These are phyloP conservation scores for Nothocercus julius DNA, from an alignment of 2,113 vertebrate species.

Conservation along the genomic window DNA sequence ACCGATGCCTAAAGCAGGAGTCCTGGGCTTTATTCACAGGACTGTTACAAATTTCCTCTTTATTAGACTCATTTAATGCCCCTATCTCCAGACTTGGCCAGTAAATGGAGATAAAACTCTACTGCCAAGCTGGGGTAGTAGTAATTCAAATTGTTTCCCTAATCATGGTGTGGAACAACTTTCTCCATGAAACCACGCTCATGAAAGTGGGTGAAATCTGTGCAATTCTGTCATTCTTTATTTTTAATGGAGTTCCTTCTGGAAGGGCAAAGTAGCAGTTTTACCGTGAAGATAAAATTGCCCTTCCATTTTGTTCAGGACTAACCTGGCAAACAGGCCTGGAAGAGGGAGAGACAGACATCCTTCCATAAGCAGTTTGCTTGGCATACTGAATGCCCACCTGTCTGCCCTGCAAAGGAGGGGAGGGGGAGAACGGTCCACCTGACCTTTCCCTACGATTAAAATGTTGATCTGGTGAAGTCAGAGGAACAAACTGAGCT, in stretches of 20 bases:
- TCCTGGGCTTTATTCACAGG: background rate
- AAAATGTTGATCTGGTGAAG: conserved; percentile 42
- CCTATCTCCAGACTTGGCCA: background rate
- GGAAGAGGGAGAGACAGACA: background rate
- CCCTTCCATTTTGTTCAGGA: background rate
- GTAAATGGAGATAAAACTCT: background rate
- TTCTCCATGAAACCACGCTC: background rate
- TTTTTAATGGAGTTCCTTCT: background rate
- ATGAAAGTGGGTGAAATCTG: background rate
- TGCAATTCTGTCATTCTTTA: background rate
- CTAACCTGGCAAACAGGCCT: conserved; percentile 16
- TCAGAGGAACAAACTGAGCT: conserved; percentile 49
- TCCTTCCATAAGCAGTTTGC: background rate
- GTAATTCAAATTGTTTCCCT: background rate
- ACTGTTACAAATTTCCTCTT: background rate
- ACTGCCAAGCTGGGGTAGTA: background rate
- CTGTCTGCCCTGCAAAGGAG: conserved; percentile 42
- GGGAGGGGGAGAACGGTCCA: conserved; percentile 14
- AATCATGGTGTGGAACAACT: background rate
- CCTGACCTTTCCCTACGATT: conserved; percentile 43
- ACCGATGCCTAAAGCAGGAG: background rate
- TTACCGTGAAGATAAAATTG: background rate
- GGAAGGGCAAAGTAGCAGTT: background rate
- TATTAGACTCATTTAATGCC: background rate
- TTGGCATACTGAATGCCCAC: conserved; percentile 51